Percentiles rank a stretch among this genome's conserved stretches.
Evolutionary conservation across 2,113 vertebrate species (phyloP).

Genomic region (Empidonax traillii): DNA sequence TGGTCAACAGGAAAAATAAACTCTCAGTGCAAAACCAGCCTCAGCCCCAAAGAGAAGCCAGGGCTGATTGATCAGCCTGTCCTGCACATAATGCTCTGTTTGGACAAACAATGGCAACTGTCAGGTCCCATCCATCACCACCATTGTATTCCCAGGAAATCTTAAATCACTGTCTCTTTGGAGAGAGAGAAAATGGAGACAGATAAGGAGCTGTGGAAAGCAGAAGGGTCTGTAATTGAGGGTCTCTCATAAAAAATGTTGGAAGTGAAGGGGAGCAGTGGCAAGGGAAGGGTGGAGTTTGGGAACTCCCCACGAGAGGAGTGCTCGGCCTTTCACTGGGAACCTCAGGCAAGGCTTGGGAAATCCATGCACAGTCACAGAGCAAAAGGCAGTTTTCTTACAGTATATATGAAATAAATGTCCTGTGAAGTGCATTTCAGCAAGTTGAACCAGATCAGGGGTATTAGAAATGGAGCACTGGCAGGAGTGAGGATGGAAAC

Average conservation of each 20-base stretch:
- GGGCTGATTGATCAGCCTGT: constrained; percentile 58
- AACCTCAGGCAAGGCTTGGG: background rate
- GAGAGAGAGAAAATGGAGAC: constrained; percentile 72
- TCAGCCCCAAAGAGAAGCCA: constrained; percentile 50
- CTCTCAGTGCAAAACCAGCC: constrained; percentile 20
- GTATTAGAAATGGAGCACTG: background rate
- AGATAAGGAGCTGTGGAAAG: constrained; percentile 62
- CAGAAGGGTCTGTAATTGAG: constrained; percentile 57
- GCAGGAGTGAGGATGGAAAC: background rate
- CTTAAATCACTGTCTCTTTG: constrained; percentile 74
- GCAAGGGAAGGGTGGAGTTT: background rate
- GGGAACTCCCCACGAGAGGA: background rate
- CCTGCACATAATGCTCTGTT: constrained; percentile 35
- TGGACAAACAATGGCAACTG: constrained; percentile 70
- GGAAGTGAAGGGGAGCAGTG: background rate
- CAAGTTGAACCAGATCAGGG: background rate
- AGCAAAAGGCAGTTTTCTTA: background rate
- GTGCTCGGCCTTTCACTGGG: background rate
- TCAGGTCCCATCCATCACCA: constrained; percentile 70
- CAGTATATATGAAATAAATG: background rate
- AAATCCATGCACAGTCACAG: background rate
- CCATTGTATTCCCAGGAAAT: constrained; percentile 34
- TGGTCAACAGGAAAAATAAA: constrained; percentile 42
- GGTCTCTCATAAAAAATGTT: background rate
- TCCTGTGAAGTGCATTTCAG: background rate